Evolutionary conservation across 2,113 vertebrate species (phyloP).

Genomic region (Antigone vipio): DNA sequence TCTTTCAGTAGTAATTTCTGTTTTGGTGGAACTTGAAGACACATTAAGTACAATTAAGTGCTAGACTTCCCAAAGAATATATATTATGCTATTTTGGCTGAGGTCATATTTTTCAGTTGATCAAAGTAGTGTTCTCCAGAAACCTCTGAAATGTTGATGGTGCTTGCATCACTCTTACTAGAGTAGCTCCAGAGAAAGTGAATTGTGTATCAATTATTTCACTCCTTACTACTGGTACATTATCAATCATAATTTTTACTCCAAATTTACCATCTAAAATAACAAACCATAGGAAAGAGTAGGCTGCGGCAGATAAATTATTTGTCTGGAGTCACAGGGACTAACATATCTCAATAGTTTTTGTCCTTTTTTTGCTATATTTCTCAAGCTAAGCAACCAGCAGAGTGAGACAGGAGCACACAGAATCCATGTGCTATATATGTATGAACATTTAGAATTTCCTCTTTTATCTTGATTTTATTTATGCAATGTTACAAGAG

Average conservation of each 20-base stretch:
- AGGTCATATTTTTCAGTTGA: background rate
- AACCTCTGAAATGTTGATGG: background rate
- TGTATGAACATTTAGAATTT: background rate
- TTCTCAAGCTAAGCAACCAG: background rate
- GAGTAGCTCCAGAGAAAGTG: background rate
- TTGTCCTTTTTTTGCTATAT: background rate
- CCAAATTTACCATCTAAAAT: background rate
- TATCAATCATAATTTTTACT: background rate
- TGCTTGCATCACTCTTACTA: background rate
- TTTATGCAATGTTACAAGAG: background rate
- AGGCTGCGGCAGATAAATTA: background rate
- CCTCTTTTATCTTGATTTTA: background rate
- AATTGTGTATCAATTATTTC: background rate
- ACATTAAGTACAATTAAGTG: background rate
- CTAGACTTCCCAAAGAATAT: background rate
- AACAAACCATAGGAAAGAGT: background rate
- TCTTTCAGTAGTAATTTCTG: background rate
- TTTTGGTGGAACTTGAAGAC: background rate
- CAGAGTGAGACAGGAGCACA: background rate
- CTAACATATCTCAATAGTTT: background rate
- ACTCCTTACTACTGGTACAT: background rate
- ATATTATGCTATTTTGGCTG: background rate
- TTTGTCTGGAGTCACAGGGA: background rate
- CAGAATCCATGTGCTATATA: background rate
- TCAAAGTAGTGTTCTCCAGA: background rate